Base-by-base conservation (phyloP, 2,797 vertebrate species). In the Lepidocolaptes lacrymiger region DNA sequence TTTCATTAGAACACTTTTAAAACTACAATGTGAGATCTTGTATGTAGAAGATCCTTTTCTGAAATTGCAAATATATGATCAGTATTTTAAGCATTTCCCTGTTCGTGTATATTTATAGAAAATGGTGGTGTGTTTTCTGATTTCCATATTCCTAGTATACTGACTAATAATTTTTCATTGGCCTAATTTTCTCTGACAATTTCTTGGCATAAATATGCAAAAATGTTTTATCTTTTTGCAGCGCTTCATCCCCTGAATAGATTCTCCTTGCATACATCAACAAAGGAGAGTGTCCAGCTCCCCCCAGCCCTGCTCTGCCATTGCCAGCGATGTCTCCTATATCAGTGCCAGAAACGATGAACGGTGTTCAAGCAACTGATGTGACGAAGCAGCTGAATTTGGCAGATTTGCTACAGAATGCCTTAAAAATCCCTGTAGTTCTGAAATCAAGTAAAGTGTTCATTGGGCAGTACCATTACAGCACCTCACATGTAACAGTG, bases 381-480 rank as follows among this genome's bases (percentile, higher is more conserved):
- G 26, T 21, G 20, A 41, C 0, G 0, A 74, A 73, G 51, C 23
- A 46, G 55, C 66, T 61, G 51, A 36, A 28, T 37, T 73, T 43
- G 48, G 14, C 30, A 30, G 51, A 39, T 78, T 82, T 49, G 13
- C 55, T 43, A 24, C 9, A 55, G 8, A 58, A 8, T 52, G 2
- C 17, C n/a, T 77, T 82, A 55, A 73, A 81, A 77, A 64, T 54
- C n/a, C 0, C 0, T 26, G 9, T 32, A 30, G 27, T 23, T 88
- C 61, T 39, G 44, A 73, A 44, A 77, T 73, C 17, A 39, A 36
- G 37, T 51, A 46, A 80, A 80, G 37, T 16, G 7, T 55, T 37
- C 6, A 1, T 17, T 54, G 26, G 19, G 16, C 9, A 52, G 18
- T 34, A 52, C 17, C 0, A 0, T 78, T 43, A 17, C 13, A 41